Evolutionary conservation across 2,113 vertebrate genomes (phyloP).

Genomic region (Larimichthys crocea): DNA sequence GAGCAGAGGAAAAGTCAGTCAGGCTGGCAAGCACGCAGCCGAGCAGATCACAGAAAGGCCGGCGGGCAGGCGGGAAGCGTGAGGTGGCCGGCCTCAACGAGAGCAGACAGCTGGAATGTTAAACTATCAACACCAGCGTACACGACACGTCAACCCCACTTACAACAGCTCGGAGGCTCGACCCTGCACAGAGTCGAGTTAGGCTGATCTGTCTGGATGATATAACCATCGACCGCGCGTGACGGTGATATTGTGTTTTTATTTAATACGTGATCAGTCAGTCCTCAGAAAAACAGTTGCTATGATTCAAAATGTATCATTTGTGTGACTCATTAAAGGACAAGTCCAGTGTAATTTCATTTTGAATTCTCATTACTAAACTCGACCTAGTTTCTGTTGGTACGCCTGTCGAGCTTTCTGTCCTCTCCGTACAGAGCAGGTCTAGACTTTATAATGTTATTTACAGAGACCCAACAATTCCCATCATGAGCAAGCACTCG

Average conservation of each 20-base stretch:
- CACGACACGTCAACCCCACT: slow-evolving; percentile 41
- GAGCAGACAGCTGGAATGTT: slow-evolving; percentile 68
- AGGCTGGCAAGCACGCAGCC: slow-evolving; percentile 44
- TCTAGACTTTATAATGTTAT: no score
- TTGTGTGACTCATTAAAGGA: background rate
- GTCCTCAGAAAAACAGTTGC: no score
- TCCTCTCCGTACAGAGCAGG: background rate
- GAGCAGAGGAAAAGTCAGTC: slow-evolving; percentile 3
- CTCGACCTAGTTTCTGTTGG: no score
- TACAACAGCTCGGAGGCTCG: slow-evolving; percentile 28
- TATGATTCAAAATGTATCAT: background rate
- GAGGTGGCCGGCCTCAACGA: slow-evolving; percentile 51
- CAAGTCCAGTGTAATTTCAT: background rate
- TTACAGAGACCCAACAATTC: no score
- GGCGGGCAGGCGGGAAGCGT: slow-evolving; percentile 53
- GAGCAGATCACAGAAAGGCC: slow-evolving; percentile 36
- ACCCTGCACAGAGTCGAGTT: background rate
- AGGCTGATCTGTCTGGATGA: background rate
- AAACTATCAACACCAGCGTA: slow-evolving; percentile 47
- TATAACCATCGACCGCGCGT: no score
- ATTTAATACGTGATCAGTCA: background rate
- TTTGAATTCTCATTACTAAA: background rate
- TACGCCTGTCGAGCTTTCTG: background rate
- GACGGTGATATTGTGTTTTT: no score
- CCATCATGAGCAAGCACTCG: no score